phyloP scores from a whole-genome alignment of 2,888 invertebrate genomes.

The Hyalella azteca region DNA sequence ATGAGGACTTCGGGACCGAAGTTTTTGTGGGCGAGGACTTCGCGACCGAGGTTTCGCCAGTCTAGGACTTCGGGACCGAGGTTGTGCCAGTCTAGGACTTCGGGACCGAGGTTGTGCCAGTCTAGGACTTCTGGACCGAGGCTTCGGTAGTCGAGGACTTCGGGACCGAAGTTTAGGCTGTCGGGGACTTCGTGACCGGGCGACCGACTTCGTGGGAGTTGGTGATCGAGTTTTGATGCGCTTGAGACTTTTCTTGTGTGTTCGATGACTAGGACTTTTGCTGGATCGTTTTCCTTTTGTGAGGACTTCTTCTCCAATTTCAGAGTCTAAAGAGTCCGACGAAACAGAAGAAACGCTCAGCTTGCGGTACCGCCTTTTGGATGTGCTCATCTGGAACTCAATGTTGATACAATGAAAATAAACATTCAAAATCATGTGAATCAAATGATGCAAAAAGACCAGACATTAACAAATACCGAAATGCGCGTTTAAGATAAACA shows the following conservation, averaged over 20 bases:
- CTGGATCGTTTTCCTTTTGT: no score
- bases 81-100: background rate
- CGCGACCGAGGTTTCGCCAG: background rate
- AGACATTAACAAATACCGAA: no score
- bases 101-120: background rate
- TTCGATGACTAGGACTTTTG: no score
- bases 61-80: slow-evolving; percentile 4
- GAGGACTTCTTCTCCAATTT: no score
- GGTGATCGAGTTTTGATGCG: no score
- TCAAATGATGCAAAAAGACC: no score
- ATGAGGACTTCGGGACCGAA: background rate
- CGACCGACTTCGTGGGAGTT: background rate
- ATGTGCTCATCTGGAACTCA: background rate
- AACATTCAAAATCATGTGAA: no score
- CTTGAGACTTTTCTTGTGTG: no score
- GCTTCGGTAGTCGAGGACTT: background rate
- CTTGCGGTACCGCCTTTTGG: background rate
- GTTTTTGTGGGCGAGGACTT: background rate
- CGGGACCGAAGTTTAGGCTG: background rate
- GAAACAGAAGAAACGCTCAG: slow-evolving; percentile 11
- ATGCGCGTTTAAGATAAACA: no score
- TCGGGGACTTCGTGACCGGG: background rate
- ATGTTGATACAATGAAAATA: no score
- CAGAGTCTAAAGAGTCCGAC: background rate
- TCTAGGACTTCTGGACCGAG: background rate